phyloP scores from a whole-genome alignment of 2,113 vertebrate genomes.

The human (Homo sapiens) region GRCh38 chr14:75822501-75823000 shows the following conservation, averaged over 20 bases:
- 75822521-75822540: constrained; percentile 15
- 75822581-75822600: constrained; percentile 69
- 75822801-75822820: constrained; percentile 81
- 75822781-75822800: constrained; percentile 79
- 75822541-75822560: constrained; percentile 47
- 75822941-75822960: constrained; percentile 84
- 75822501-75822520: not conserved
- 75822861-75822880: constrained; percentile 83
- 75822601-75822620: constrained; percentile 79
- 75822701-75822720: constrained; percentile 75
- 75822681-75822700: constrained; percentile 72
- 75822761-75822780: constrained; percentile 75
- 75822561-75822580: constrained; percentile 3
- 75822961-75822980: constrained; percentile 82
- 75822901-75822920: constrained; percentile 84
- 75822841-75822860: constrained; percentile 77
- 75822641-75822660: constrained; percentile 68
- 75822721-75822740: constrained; percentile 68
- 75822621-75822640: constrained; percentile 73
- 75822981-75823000: constrained; percentile 86
- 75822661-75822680: constrained; percentile 71
- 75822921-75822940: constrained; percentile 83
- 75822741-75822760: constrained; percentile 74
- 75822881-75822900: constrained; percentile 85
- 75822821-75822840: constrained; percentile 81